phyloP scores from a whole-genome alignment of 1,140 invertebrate genomes.

The Hylyphantes graminicola region DNA sequence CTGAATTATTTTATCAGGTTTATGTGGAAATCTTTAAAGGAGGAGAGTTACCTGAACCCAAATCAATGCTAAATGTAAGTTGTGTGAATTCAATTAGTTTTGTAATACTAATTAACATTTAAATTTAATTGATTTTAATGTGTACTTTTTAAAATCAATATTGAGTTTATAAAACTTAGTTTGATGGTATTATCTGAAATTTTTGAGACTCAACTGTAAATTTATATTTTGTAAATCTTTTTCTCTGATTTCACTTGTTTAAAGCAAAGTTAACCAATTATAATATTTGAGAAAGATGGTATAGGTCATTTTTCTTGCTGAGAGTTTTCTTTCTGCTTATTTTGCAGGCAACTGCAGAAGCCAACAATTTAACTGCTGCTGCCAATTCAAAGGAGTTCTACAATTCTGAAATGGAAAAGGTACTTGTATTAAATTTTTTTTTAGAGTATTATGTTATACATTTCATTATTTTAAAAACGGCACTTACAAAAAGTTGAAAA shows the following conservation, averaged over 20 bases:
- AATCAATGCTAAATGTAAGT: constrained; percentile 95
- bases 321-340: constrained; percentile 48
- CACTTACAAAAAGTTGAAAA: too few relatives aligned
- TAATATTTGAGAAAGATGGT: neutral
- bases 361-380: constrained; percentile 94
- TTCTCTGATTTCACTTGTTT: too few relatives aligned
- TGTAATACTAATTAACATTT: neutral
- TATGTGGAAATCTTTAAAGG: constrained; percentile 98
- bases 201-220: too few relatives aligned
- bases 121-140: neutral
- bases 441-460: neutral
- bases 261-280: neutral
- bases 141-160: too few relatives aligned
- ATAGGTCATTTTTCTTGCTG: neutral
- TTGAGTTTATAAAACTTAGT: too few relatives aligned
- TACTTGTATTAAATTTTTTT: constrained; percentile 65
- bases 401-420: constrained; percentile 89
- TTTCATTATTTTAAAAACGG: neutral
- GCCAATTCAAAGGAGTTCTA: constrained; percentile 94
- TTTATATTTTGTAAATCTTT: too few relatives aligned
- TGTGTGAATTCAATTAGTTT: neutral
- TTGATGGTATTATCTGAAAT: too few relatives aligned
- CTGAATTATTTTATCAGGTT: constrained; percentile 70
- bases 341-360: constrained; percentile 93
- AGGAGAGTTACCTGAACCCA: constrained; percentile 97